phyloP scores from a whole-genome alignment of 2,113 vertebrate genomes.

The Grallaria varia region DNA sequence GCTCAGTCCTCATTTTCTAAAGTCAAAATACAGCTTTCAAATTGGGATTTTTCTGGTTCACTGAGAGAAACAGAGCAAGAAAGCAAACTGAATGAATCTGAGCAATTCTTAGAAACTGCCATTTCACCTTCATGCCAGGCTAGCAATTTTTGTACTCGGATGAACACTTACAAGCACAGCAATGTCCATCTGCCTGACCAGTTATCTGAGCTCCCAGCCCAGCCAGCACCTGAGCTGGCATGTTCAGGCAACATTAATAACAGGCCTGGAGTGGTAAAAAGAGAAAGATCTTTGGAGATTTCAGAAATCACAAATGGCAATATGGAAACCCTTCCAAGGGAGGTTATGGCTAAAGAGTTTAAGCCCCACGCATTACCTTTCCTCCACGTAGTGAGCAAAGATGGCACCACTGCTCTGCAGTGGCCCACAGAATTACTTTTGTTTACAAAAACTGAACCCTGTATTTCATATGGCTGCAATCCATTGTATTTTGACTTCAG shows the following conservation, averaged over 20 bases:
- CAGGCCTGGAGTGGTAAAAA: background rate
- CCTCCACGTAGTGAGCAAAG: constrained; percentile 83
- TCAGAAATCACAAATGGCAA: constrained; percentile 2
- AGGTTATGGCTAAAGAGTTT: constrained; percentile 27
- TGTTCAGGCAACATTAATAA: background rate
- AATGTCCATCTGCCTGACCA: constrained; percentile 36
- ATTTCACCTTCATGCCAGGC: constrained; percentile 27
- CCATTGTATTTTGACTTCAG: constrained; percentile 83
- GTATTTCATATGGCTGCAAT: constrained; percentile 92
- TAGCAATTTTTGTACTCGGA: constrained; percentile 9
- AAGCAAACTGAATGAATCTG: background rate
- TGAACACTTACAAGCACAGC: constrained; percentile 37
- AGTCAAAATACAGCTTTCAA: constrained; percentile 58
- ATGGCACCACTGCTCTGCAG: constrained; percentile 82
- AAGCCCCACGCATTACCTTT: constrained; percentile 72
- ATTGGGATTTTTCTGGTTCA: constrained; percentile 41
- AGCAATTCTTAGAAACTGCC: constrained; percentile 36
- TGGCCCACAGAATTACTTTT: constrained; percentile 90
- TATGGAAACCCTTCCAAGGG: background rate
- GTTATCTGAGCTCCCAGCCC: constrained; percentile 23
- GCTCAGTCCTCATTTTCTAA: constrained; percentile 53
- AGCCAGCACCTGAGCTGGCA: background rate
- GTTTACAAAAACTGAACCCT: constrained; percentile 89
- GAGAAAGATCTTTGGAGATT: constrained; percentile 11
- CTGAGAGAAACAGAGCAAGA: constrained; percentile 23